Base-by-base conservation (phyloP, 2,888 invertebrate genomes). In the Acrobasis consociella region DNA sequence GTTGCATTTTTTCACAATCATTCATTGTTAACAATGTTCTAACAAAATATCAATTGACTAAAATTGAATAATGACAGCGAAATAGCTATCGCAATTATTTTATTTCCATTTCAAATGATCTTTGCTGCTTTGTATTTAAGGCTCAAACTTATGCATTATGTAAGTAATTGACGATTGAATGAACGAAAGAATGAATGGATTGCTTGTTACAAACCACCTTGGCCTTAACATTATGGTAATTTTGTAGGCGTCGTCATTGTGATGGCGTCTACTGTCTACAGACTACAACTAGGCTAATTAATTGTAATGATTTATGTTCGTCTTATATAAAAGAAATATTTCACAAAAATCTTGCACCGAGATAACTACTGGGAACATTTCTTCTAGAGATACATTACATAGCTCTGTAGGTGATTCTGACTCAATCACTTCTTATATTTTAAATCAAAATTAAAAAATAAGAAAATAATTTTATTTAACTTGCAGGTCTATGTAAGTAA, bases 191-290 rank as follows among this genome's bases (percentile, higher is more conserved):
- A 65, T 77, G 74, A 79, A 81, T 78, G 78, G 70, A 68, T 64
- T 61, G 62, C 56, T 65, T 64, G 62, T 67, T 70, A 64, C 68
- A 69, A 68, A 69, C 63, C 71, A 74, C 89, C 88, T 86, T 86
- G 88, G 81, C 89, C 88, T 86, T 87, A 89, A 81, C 82, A 80
- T 82, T 84, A 88, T 87, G 83, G 71, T 85, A 86, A 87, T 85
- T 71, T 70, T 62, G 63, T 17, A 52, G 55, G n/a, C 64, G 10
- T 56, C 63, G 60, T 62, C 53, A 46, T 52, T n/a, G n/a, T n/a
- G n/a, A 15, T 46, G 58, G 17, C 67, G 70, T 39, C 50, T 62
- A 61, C 64, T 60, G 60, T 51, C 46, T 49, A 15, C 49, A 50
- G 11, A 13, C 11, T 11, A n/a, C n/a, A n/a, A n/a, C n/a, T n/a